Evolutionary conservation across 1,140 invertebrate species (phyloP).

Genomic region (Acyrthosiphon pisum): DNA sequence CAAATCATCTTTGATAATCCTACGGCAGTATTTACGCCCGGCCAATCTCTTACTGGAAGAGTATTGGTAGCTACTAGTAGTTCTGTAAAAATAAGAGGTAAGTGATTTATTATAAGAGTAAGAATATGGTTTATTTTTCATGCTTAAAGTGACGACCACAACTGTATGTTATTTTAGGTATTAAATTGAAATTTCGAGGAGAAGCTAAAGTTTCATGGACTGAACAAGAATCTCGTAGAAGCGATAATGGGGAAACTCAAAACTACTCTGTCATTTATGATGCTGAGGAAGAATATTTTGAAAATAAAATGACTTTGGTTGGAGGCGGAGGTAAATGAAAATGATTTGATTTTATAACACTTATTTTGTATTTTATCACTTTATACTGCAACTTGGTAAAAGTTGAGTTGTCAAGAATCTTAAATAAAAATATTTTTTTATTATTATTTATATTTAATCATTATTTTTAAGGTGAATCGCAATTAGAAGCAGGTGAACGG

Average conservation of each 20-base stretch:
- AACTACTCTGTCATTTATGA: constrained; percentile 68
- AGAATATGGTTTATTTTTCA: not conserved
- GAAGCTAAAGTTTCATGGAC: constrained; percentile 76
- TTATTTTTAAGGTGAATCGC: constrained; percentile 69
- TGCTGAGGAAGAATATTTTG: constrained; percentile 76
- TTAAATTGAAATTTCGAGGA: constrained; percentile 74
- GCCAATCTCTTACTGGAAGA: constrained; percentile 72
- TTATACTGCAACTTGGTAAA: not conserved
- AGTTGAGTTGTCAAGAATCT: not conserved
- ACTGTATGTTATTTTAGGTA: constrained; percentile 64
- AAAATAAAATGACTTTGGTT: constrained; percentile 70
- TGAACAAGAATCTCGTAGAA: constrained; percentile 68
- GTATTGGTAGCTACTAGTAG: constrained; percentile 70
- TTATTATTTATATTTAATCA: not conserved
- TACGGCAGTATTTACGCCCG: constrained; percentile 72
- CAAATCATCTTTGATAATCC: constrained; percentile 72
- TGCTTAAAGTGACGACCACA: not conserved
- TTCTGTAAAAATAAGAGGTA: constrained; percentile 69
- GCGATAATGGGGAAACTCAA: constrained; percentile 68
- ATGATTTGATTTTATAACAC: not conserved
- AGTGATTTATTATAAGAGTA: constrained; percentile 11
- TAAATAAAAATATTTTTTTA: no score
- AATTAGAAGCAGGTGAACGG: constrained; percentile 74
- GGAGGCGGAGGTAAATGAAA: constrained; percentile 58
- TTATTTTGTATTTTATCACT: not conserved